Conservation (phyloP, 2,797 vertebrate genomes). For the Pyrocephalus nanus region DNA sequence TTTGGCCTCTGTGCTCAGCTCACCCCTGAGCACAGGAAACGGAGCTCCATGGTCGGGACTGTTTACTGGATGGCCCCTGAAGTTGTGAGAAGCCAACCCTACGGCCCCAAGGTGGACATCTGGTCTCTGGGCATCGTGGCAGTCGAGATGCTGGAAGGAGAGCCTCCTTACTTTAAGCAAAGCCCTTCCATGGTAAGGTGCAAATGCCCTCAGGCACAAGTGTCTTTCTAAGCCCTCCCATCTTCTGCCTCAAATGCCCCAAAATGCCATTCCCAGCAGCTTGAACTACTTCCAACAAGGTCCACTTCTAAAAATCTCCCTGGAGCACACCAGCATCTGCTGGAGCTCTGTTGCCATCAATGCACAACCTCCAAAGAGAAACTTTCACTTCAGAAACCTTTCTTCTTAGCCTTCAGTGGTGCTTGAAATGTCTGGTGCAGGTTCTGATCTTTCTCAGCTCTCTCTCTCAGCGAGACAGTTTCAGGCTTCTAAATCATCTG, state of each 20-base stretch:
- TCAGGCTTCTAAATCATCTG: no score
- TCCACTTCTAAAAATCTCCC: neutral
- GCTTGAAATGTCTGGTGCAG: no score
- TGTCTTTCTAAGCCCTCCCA: neutral
- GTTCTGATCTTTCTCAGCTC: no score
- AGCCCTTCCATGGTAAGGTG: conserved; percentile 84
- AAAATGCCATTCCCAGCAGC: neutral
- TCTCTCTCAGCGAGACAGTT: no score
- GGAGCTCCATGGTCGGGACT: conserved; percentile 84
- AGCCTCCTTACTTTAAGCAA: conserved; percentile 85
- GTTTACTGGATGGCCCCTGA: conserved; percentile 89
- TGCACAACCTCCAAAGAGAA: no score
- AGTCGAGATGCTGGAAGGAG: conserved; percentile 89
- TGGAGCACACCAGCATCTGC: neutral
- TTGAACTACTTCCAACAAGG: neutral
- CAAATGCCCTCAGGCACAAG: neutral
- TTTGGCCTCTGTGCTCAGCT: conserved; percentile 90
- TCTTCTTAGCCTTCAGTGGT: no score
- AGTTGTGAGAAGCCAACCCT: conserved; percentile 84
- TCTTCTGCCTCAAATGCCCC: neutral
- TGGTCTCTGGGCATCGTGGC: conserved; percentile 91
- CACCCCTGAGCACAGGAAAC: conserved; percentile 84
- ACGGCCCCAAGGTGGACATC: conserved; percentile 88
- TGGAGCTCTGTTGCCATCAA: no score
- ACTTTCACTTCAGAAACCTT: no score